phyloP scores from a whole-genome alignment of 2,888 invertebrate species.

The Nemurella pictetii region DNA sequence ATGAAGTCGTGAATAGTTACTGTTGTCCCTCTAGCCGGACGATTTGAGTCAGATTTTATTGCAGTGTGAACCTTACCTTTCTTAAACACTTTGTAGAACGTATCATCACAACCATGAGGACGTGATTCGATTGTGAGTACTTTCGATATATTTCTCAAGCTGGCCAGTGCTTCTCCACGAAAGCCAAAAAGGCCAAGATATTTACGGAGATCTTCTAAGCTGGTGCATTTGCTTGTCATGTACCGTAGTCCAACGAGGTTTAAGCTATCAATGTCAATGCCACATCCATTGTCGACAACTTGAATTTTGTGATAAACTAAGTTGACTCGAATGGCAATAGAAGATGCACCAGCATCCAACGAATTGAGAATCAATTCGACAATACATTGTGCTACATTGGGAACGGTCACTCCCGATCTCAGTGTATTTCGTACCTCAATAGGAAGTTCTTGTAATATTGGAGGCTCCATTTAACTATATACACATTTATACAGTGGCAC shows the following conservation, averaged over 20 bases:
- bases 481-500: no score
- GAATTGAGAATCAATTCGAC: conserved; percentile 71
- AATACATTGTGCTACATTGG: conserved; percentile 60
- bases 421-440: conserved; percentile 57
- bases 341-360: conserved; percentile 69
- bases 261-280: conserved; percentile 63
- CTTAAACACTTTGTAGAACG: conserved; percentile 61
- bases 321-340: conserved; percentile 70
- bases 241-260: conserved; percentile 61
- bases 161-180: conserved; percentile 69
- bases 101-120: conserved; percentile 53
- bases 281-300: conserved; percentile 77
- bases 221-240: conserved; percentile 66
- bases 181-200: conserved; percentile 65
- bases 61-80: conserved; percentile 55
- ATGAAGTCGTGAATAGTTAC: conserved; percentile 69
- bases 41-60: conserved; percentile 47
- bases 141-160: conserved; percentile 61
- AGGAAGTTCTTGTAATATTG: conserved; percentile 45
- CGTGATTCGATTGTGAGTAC: conserved; percentile 64
- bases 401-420: conserved; percentile 61
- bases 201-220: conserved; percentile 57
- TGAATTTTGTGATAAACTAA: conserved; percentile 64
- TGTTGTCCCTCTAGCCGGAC: conserved; percentile 73
- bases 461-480: neutral